These are phyloP conservation scores for Plotosus lineatus DNA, from an alignment of 2,113 vertebrate species.

Conservation along the genomic window DNA sequence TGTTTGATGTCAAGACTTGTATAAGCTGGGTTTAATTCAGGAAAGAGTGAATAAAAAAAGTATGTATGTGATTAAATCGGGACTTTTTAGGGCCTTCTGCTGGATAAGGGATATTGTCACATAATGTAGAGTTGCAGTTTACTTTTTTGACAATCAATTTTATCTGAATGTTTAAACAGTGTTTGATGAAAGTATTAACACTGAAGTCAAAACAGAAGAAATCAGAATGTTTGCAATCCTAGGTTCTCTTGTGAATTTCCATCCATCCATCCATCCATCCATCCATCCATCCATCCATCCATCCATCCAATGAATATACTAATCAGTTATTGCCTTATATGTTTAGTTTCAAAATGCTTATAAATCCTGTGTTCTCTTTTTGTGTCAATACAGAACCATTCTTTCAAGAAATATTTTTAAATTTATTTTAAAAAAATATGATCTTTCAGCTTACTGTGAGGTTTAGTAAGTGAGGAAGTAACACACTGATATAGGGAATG, in stretches of 20 bases:
- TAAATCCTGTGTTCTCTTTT: no score
- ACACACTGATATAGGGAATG: neutral
- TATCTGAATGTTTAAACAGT: neutral
- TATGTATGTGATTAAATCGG: neutral
- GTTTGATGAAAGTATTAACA: neutral
- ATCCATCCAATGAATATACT: no score
- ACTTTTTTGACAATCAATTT: neutral
- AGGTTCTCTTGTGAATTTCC: no score
- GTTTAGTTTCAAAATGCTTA: no score
- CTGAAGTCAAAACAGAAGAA: neutral
- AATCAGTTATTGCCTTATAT: no score
- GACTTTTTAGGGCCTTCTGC: neutral
- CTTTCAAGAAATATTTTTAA: no score
- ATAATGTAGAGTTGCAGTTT: neutral
- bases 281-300: no score
- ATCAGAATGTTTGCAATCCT: neutral
- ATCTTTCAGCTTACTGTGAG: no score
- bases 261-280: no score
- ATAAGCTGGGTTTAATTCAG: slow-evolving; percentile 74
- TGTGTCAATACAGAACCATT: no score
- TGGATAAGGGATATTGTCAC: neutral
- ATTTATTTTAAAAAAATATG: no score
- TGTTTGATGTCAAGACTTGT: slow-evolving; percentile 67
- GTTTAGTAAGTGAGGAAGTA: neutral
- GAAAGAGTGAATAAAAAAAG: neutral